Evolutionary conservation across 2,888 invertebrate species (phyloP).

Genomic region (Exephanes ischioxanthus): DNA sequence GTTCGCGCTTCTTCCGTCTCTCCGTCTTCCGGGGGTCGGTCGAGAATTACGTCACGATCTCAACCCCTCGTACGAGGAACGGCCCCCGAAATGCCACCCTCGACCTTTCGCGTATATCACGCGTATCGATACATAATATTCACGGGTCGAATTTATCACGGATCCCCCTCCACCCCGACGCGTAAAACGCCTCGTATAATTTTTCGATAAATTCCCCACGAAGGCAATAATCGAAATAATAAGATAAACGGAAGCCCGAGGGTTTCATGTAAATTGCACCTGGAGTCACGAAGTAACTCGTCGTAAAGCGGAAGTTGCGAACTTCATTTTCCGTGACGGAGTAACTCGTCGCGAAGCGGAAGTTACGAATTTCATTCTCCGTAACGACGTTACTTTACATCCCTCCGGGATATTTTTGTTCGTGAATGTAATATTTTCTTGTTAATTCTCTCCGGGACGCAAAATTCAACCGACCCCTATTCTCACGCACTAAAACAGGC

Average conservation of each 20-base stretch:
- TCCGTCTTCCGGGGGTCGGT: constrained; percentile 4
- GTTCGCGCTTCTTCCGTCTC: not conserved
- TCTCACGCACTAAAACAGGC: not conserved
- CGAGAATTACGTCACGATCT: constrained; percentile 42
- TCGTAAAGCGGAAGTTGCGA: not conserved
- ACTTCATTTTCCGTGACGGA: no score
- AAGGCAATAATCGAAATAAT: constrained; percentile 31
- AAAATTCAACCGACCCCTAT: not conserved
- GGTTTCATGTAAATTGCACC: not conserved
- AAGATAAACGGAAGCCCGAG: constrained; percentile 11
- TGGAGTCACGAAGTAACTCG: not conserved
- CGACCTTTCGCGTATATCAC: constrained; percentile 58
- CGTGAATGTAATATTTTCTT: not conserved
- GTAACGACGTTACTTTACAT: not conserved
- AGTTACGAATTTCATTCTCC: not conserved
- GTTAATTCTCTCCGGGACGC: not conserved
- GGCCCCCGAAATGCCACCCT: constrained; percentile 44
- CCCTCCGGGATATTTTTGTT: not conserved
- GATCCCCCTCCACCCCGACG: constrained; percentile 35
- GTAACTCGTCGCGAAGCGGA: not conserved
- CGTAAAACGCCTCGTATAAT: constrained; percentile 58
- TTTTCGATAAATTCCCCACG: constrained; percentile 54
- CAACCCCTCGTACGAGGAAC: constrained; percentile 53
- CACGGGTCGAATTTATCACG: constrained; percentile 59
- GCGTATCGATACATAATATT: constrained; percentile 66